Evolutionary conservation across 2,888 invertebrate species (phyloP).

Genomic region (Trichogramma dendrolimi): DNA sequence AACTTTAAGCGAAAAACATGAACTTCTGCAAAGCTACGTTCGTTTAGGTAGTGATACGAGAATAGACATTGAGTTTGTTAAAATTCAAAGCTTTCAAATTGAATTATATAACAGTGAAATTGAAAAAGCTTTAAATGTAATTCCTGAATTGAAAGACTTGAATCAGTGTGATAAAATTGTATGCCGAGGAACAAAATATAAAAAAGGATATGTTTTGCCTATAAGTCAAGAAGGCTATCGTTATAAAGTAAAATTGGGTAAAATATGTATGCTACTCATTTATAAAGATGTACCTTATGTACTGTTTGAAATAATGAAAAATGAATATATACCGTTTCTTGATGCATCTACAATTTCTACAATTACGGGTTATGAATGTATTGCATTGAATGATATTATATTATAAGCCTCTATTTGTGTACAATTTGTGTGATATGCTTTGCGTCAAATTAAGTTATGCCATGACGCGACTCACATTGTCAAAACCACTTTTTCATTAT

Average conservation of each 20-base stretch:
- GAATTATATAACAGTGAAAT: slow-evolving; percentile 15
- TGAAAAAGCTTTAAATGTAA: slow-evolving; percentile 3
- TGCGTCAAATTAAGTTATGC: slow-evolving; percentile 25
- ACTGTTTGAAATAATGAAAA: slow-evolving; percentile 22
- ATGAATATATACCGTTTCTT: slow-evolving; percentile 17
- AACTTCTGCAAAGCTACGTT: slow-evolving; percentile 24
- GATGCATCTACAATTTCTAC: slow-evolving; percentile 19
- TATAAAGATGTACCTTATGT: slow-evolving; percentile 10
- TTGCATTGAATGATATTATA: slow-evolving; percentile 15
- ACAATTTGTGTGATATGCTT: slow-evolving; percentile 19
- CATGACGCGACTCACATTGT: slow-evolving; percentile 14
- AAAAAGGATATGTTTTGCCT: slow-evolving; percentile 20
- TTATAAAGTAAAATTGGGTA: slow-evolving; percentile 21
- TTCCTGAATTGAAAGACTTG: background rate
- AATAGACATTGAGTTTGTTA: slow-evolving; percentile 8
- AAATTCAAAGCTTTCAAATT: slow-evolving; percentile 11
- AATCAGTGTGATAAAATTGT: slow-evolving; percentile 18
- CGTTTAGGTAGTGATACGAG: slow-evolving; percentile 15
- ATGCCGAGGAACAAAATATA: slow-evolving; percentile 23
- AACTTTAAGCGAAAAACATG: slow-evolving; percentile 22
- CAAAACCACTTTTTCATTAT: slow-evolving; percentile 9
- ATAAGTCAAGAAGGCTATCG: slow-evolving; percentile 22
- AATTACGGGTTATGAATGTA: slow-evolving; percentile 20
- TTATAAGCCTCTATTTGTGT: slow-evolving; percentile 25
- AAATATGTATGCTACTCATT: slow-evolving; percentile 18